Conservation (phyloP, 2,888 invertebrate species). For the Eugnorisma glareosa region DNA sequence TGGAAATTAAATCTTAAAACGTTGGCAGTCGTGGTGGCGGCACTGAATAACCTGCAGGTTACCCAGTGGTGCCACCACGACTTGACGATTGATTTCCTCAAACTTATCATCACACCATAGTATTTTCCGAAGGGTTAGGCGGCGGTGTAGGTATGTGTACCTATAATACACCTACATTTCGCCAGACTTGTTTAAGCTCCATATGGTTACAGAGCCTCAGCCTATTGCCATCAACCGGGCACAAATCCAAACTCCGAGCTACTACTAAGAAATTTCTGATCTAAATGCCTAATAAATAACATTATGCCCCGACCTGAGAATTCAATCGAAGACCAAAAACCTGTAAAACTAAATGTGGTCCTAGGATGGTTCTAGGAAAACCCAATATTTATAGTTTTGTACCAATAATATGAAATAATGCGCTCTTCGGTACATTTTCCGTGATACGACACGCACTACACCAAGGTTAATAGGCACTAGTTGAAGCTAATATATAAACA, state of each 20-base stretch:
- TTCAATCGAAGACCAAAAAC: not conserved
- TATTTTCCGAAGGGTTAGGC: not conserved
- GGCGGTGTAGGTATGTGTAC: not conserved
- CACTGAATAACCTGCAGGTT: not conserved
- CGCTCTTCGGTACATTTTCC: constrained; percentile 39
- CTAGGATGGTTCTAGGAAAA: constrained; percentile 22
- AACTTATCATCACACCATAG: not conserved
- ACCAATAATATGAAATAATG: constrained; percentile 17
- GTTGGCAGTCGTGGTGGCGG: no score
- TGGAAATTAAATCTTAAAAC: no score
- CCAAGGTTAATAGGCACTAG: constrained; percentile 63
- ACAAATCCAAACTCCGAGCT: not conserved
- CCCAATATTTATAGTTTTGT: not conserved
- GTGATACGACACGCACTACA: constrained; percentile 51
- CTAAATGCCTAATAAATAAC: not conserved
- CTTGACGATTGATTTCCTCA: not conserved
- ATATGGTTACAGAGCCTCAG: not conserved
- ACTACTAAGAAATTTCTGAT: not conserved
- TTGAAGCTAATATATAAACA: constrained; percentile 58
- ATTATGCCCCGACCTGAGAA: not conserved
- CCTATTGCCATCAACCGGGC: not conserved
- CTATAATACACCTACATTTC: not conserved
- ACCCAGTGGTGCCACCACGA: no score
- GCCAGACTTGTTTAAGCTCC: not conserved
- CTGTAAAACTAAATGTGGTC: not conserved